Evolutionary conservation across 2,113 vertebrate genomes (phyloP), one percentile per base, ranked within the genome.

Genomic region (Erpornis zantholeuca): DNA sequence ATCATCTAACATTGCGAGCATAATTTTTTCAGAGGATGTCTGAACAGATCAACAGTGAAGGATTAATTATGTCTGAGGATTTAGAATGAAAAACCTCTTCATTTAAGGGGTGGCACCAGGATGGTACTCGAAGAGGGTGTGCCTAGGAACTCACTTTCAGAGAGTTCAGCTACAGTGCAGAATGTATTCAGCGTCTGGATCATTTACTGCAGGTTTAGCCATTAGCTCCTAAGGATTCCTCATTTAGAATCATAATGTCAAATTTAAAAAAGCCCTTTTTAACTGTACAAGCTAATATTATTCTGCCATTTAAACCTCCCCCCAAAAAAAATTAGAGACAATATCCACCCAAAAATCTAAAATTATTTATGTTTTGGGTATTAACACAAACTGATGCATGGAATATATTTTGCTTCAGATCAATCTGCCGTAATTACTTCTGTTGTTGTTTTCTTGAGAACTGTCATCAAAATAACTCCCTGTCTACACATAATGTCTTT

Each of bases 391-490:
- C 14, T 36, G 59, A 45, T 19, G 15, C 17, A 29, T 47, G 14
- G 27, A 40, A 94, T 52, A 56, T 82, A 52, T 89, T 89, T 89
- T 84, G 47, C 15, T 59, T 71, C 49, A 75, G 24, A 82, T 78
- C 38, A 75, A 42, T 73, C 38, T 84, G 33, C 18, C 60, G 38
- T 27, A 92, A 92, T 50, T 63, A 86, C 18, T 81, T 90, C 21
- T 4, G 9, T 45, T 92, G n/a, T 33, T 77, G 36, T 82, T 94
- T 94, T 78, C 80, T 86, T 82, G 44, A 78, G 47, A 71, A 81
- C 11, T 60, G 40, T 29, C 56, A 91, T 56, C 52, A 71, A 44
- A 94, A 86, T 86, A 77, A 78, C 11, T 73, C 52, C 47, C 21
- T 81, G 49, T 78, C 69, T 88, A 52, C 40, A 84, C 76, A 8